Percentiles rank a stretch among this genome's conserved stretches.
Evolutionary conservation across 2,797 vertebrate species (phyloP).

Genomic region (Bradypus variegatus): DNA sequence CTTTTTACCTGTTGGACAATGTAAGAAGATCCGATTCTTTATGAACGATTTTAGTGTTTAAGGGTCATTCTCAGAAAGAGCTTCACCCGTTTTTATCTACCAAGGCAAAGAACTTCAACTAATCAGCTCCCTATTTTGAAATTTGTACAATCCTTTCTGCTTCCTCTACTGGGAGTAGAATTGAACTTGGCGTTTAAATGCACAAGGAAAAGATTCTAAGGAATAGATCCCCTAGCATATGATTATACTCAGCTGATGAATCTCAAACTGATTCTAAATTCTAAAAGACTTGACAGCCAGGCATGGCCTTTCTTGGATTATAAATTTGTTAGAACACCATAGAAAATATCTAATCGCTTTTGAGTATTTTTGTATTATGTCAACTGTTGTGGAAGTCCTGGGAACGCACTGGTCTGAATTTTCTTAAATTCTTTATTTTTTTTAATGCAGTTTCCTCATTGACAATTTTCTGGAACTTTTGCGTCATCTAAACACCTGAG

Average conservation of each 20-base stretch:
- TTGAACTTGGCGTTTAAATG: slow-evolving; percentile 29
- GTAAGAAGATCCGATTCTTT: slow-evolving; percentile 20
- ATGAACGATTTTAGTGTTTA: slow-evolving; percentile 21
- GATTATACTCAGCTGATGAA: neutral
- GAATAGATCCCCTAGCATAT: slow-evolving; percentile 40
- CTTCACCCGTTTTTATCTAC: neutral
- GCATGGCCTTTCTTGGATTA: neutral
- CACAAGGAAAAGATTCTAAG: slow-evolving; percentile 45
- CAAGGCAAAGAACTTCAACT: neutral
- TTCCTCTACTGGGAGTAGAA: slow-evolving; percentile 20
- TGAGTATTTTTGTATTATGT: neutral
- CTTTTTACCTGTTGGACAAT: neutral
- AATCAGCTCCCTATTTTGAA: slow-evolving; percentile 15
- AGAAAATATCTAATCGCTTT: neutral
- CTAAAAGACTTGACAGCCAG: neutral
- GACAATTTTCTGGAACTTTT: slow-evolving; percentile 4
- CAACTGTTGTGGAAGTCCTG: neutral
- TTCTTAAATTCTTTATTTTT: neutral
- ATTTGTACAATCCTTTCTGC: slow-evolving; percentile 44
- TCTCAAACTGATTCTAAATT: neutral
- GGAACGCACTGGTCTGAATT: neutral
- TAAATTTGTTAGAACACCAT: neutral
- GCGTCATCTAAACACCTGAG: neutral
- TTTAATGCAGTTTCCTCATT: neutral
- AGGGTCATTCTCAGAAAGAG: slow-evolving; percentile 9